Conservation (phyloP, 2,888 invertebrate genomes). For the Ligdia adustata region DNA sequence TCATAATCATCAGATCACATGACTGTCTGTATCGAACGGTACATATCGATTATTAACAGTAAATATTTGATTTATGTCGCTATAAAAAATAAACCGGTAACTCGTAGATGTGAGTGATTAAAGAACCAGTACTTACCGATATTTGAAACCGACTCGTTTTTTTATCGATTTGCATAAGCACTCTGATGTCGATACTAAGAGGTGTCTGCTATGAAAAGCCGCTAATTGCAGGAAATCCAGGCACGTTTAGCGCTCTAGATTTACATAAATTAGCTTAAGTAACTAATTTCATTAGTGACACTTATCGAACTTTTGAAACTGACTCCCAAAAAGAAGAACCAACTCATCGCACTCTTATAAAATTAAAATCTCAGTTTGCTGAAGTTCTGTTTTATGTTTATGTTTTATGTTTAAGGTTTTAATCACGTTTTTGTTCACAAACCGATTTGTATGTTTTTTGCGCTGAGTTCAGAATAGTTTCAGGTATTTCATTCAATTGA, state of each 20-base stretch:
- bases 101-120: constrained; percentile 7
- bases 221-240: constrained; percentile 5
- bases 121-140: constrained; percentile 19
- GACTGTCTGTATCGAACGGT: constrained; percentile 22
- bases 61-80: constrained; percentile 34
- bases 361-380: no score
- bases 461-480: not conserved
- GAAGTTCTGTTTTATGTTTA: no score
- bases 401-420: no score
- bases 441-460: no score
- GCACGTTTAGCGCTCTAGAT: not conserved
- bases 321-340: not conserved
- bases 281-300: no score
- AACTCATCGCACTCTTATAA: no score
- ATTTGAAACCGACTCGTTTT: constrained; percentile 6
- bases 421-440: no score
- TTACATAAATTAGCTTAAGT: not conserved
- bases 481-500: not conserved
- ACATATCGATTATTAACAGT: constrained; percentile 29
- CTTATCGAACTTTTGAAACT: not conserved
- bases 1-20: constrained; percentile 15
- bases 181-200: constrained; percentile 4
- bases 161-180: constrained; percentile 13
- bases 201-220: not conserved
- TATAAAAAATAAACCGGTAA: constrained; percentile 27